A percentile compares a stretch with the other conserved stretches of the same genome.
Conservation (phyloP, 1,140 invertebrate species). For the Pachyrhynchus sulphureomaculatus region DNA sequence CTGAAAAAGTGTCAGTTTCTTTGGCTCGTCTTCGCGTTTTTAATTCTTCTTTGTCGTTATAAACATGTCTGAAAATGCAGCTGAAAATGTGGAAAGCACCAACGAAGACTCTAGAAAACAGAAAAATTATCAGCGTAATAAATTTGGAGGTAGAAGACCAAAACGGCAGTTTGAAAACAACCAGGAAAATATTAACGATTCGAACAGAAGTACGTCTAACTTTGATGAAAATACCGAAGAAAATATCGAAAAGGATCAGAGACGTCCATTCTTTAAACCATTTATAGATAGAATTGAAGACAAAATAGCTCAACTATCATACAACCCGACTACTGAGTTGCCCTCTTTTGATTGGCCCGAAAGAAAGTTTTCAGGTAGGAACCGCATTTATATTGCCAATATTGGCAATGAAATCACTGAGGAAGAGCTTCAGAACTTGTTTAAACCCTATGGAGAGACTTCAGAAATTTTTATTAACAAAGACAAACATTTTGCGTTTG, state of each 20-base stretch:
- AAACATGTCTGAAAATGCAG: neutral
- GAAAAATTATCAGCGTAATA: neutral
- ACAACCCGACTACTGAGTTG: conserved; percentile 70
- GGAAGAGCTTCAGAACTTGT: conserved; percentile 82
- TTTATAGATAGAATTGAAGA: neutral
- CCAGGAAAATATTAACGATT: neutral
- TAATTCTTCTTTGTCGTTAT: no score
- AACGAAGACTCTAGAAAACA: conserved; percentile 1
- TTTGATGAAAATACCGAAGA: neutral
- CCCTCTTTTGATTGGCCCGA: conserved; percentile 64
- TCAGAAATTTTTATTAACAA: conserved; percentile 93
- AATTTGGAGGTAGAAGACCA: neutral
- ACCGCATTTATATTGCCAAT: conserved; percentile 93
- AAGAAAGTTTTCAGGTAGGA: conserved; percentile 86
- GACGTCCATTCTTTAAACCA: neutral
- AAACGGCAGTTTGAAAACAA: neutral
- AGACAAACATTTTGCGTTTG: conserved; percentile 95
- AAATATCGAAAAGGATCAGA: neutral
- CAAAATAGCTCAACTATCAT: conserved; percentile 66
- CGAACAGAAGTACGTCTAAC: neutral
- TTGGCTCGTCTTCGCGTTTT: no score
- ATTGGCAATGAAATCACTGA: conserved; percentile 83
- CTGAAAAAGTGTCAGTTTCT: no score
- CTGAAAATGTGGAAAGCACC: neutral
- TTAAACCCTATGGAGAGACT: conserved; percentile 80